A percentile compares a stretch with the other conserved stretches of the same genome.
These are phyloP conservation scores for Thymelicus acteon DNA, from an alignment of 2,888 invertebrate genomes.

Conservation along the genomic window DNA sequence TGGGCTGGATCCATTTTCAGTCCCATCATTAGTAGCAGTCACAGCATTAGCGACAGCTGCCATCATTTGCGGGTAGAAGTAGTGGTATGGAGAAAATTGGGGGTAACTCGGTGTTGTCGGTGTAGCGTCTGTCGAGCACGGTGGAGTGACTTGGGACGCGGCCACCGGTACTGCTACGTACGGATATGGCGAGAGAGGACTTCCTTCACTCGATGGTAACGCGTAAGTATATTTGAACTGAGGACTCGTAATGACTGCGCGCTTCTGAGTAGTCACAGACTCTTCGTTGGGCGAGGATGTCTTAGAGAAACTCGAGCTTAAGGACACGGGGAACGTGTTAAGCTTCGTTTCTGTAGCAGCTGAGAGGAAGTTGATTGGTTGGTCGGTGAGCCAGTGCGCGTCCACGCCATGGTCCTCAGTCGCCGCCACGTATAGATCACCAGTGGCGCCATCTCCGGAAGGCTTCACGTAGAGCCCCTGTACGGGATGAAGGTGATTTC, in stretches of 20 bases:
- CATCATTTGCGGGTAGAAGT: conserved; percentile 73
- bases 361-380: conserved; percentile 68
- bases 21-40: conserved; percentile 61
- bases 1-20: conserved; percentile 56
- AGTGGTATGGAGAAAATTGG: conserved; percentile 64
- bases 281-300: conserved; percentile 55
- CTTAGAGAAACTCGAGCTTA: conserved; percentile 47
- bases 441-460: conserved; percentile 71
- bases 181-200: conserved; percentile 53
- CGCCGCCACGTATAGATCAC: conserved; percentile 77
- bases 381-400: conserved; percentile 73
- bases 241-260: conserved; percentile 58
- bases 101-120: conserved; percentile 46
- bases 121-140: conserved; percentile 50
- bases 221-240: conserved; percentile 65
- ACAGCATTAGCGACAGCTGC: conserved; percentile 67
- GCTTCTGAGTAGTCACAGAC: conserved; percentile 58
- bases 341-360: conserved; percentile 52
- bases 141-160: conserved; percentile 49
- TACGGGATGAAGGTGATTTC: conserved; percentile 68
- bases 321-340: conserved; percentile 47
- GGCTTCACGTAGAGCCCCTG: conserved; percentile 75
- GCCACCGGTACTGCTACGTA: conserved; percentile 53
- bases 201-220: conserved; percentile 55
- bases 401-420: conserved; percentile 71